phyloP scores from a whole-genome alignment of 2,888 invertebrate genomes.

The Orgyia antiqua region DNA sequence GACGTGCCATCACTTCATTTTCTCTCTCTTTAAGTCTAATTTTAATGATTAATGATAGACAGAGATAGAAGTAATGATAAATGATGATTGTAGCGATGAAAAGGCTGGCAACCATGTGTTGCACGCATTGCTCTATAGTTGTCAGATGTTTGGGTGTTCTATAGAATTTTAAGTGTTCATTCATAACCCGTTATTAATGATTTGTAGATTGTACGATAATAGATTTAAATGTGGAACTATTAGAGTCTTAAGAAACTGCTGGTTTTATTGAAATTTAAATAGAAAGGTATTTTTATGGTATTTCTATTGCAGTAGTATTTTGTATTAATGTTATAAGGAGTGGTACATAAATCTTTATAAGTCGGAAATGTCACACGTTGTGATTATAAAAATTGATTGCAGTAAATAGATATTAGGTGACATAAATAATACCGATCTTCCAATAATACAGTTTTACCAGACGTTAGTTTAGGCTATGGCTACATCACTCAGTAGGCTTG shows the following conservation, averaged over 20 bases:
- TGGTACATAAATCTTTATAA: too few species aligned
- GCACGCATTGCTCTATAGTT: conserved; percentile 41
- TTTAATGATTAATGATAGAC: conserved; percentile 65
- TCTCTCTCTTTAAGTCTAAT: conserved; percentile 77
- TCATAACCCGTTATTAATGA: conserved; percentile 66
- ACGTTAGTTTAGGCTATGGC: too few species aligned
- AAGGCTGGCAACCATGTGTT: conserved; percentile 61
- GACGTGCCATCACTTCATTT: conserved; percentile 66
- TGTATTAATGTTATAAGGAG: too few species aligned
- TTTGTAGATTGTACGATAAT: conserved; percentile 45
- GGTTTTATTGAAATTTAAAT: too few species aligned
- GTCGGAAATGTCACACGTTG: too few species aligned
- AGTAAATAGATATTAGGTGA: too few species aligned
- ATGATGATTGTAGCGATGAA: conserved; percentile 63
- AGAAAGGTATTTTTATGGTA: too few species aligned
- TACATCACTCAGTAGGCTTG: too few species aligned
- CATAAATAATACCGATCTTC: too few species aligned
- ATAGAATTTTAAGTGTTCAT: conserved; percentile 68
- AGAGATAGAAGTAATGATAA: conserved; percentile 57
- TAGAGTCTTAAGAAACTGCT: conserved; percentile 23
- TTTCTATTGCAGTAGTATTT: too few species aligned
- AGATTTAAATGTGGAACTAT: conserved; percentile 37
- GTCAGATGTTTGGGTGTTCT: conserved; percentile 58
- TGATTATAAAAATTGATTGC: too few species aligned
- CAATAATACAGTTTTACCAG: too few species aligned